phyloP scores from a whole-genome alignment of 2,888 invertebrate species.

The Polymixis flavicincta region DNA sequence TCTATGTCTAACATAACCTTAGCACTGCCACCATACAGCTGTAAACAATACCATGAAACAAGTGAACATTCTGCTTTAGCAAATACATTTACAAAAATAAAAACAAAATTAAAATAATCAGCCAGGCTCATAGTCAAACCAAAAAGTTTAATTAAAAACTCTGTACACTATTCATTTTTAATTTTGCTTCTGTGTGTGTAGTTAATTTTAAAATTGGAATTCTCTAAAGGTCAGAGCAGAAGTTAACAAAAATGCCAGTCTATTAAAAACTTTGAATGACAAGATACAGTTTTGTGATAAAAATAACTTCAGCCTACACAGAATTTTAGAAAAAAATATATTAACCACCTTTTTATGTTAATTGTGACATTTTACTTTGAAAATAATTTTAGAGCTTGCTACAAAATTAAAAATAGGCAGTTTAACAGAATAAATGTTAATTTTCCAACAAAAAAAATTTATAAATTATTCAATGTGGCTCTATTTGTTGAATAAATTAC shows the following conservation, averaged over 20 bases:
- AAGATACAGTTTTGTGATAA: conserved; percentile 20
- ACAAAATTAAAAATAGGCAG: neutral
- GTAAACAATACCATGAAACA: conserved; percentile 46
- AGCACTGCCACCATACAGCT: conserved; percentile 34
- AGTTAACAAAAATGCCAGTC: conserved; percentile 24
- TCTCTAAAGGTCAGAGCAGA: conserved; percentile 14
- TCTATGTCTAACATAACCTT: conserved; percentile 57
- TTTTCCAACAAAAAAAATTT: neutral
- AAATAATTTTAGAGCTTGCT: neutral
- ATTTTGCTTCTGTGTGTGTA: neutral
- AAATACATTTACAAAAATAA: conserved; percentile 21
- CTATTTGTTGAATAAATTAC: neutral
- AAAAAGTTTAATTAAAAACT: conserved; percentile 1
- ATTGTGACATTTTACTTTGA: conserved; percentile 14
- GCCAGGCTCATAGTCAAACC: neutral
- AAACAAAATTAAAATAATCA: conserved; percentile 19
- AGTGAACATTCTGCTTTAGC: conserved; percentile 18
- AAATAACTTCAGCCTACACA: neutral
- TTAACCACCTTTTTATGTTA: neutral
- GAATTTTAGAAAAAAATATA: conserved; percentile 6
- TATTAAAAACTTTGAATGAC: conserved; percentile 18
- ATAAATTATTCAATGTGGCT: too few species aligned
- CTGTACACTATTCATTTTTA: neutral
- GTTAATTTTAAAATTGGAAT: conserved; percentile 28
- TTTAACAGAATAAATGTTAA: neutral